Evolutionary conservation across 2,113 vertebrate genomes (phyloP).

Genomic region (Dendrocopos noguchii): DNA sequence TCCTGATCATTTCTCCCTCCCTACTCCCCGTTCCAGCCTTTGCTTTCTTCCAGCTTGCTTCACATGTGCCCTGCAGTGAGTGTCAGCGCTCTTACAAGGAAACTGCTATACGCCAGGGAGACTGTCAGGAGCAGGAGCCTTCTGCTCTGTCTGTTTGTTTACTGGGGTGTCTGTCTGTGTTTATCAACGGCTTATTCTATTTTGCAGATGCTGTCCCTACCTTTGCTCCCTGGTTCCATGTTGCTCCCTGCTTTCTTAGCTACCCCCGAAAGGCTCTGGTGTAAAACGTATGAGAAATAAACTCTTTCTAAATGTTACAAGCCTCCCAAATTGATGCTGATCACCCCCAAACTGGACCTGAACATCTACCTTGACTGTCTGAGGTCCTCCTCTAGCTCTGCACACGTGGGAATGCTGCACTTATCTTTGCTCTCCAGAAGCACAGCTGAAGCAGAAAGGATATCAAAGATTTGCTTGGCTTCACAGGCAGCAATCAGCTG

Average conservation of each 20-base stretch:
- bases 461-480: neutral
- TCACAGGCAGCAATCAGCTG: neutral
- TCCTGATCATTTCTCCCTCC: neutral
- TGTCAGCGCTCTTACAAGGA: slow-evolving; percentile 1
- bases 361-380: accelerated
- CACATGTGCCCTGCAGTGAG: slow-evolving; percentile 60
- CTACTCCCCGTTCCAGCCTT: neutral
- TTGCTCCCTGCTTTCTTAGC: neutral
- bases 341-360: neutral
- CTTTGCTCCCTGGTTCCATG: neutral
- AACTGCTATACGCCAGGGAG: neutral
- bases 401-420: neutral
- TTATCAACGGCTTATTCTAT: slow-evolving; percentile 1
- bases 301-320: neutral
- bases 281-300: neutral
- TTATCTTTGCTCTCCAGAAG: slow-evolving; percentile 14
- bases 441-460: neutral
- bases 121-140: slow-evolving; percentile 35
- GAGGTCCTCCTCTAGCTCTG: neutral
- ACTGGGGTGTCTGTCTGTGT: neutral
- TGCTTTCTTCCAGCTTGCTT: slow-evolving; percentile 26
- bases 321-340: neutral
- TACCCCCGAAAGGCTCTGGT: neutral
- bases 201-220: neutral
- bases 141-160: slow-evolving; percentile 57